Conservation (phyloP, 2,797 vertebrate species). For the Mus spretus region DNA sequence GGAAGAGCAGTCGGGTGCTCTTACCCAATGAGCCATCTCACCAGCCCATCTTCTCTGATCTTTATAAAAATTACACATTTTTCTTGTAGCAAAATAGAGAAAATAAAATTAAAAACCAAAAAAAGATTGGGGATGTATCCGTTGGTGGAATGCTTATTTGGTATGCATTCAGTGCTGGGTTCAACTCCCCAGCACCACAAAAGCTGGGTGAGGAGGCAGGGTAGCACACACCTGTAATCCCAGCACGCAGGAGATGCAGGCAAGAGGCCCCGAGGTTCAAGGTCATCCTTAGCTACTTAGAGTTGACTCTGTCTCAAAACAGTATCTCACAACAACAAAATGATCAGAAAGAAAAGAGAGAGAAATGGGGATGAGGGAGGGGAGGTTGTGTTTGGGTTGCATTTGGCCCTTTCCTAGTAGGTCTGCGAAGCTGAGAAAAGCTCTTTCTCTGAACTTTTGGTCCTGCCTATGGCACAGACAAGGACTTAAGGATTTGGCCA, state of each 20-base stretch:
- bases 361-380: not conserved
- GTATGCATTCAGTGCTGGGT: not conserved
- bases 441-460: not conserved
- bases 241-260: not conserved
- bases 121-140: not conserved
- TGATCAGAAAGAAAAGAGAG: not conserved
- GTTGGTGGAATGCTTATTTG: not conserved
- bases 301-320: not conserved
- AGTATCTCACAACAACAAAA: not conserved
- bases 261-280: not conserved
- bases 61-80: constrained; percentile 8
- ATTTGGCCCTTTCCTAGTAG: not conserved
- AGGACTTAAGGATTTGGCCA: not conserved
- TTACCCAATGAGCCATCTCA: too few species aligned
- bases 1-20: too few species aligned
- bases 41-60: constrained; percentile 1
- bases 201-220: not conserved
- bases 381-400: not conserved
- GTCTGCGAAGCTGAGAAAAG: not conserved
- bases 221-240: not conserved
- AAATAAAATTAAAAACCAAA: not conserved
- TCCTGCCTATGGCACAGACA: not conserved
- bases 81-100: constrained; percentile 46
- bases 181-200: not conserved
- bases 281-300: not conserved